Evolutionary conservation across 2,113 vertebrate genomes (phyloP), one percentile per base, ranked within the genome.

Genomic region (Nipponia nippon): DNA sequence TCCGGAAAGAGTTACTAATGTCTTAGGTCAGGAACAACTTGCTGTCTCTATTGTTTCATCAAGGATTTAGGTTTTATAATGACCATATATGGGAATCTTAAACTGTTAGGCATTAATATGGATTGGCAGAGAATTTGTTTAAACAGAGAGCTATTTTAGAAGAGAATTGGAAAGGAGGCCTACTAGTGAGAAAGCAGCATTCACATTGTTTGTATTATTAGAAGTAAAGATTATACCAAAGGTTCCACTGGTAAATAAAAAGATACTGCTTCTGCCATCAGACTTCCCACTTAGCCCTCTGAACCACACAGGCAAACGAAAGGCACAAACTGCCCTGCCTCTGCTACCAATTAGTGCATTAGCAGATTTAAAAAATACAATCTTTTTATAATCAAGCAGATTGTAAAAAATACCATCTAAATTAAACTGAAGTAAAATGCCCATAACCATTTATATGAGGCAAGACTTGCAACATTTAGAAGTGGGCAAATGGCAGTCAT

Each of bases 141-240:
- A 98, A 97, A 98, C 76, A 95, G 88, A 96, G 90, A 95, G 93
- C 91, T 97, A 94, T 98, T 98, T 98, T 96, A 93, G 97, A 98
- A 96, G 80, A 95, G 94, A 97, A 98, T 67, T 95, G 95, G 95
- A 96, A 97, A 93, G 90, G 52, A 96, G 93, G 86, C 76, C 93
- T 93, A 90, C 89, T 96, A 94, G 79, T 83, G 56, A 96, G 85
- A 94, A 97, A 91, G 38, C 89, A 85, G 73, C n/a, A 79, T 94
- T 90, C 70, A 66, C 89, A 89, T 89, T 94, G 92, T 89, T 93
- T 84, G 92, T 80, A 90, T 87, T 92, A 80, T 71, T 73, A 89
- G 66, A 81, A 93, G 87, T 66, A 93, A 90, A 96, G 94, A 97
- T 91, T 96, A 96, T 91, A 96, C 95, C 91, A 97, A 97, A 97